Percentiles rank a stretch among this genome's conserved stretches.
Conservation (phyloP, 1,140 invertebrate species). For the Periplaneta americana region DNA sequence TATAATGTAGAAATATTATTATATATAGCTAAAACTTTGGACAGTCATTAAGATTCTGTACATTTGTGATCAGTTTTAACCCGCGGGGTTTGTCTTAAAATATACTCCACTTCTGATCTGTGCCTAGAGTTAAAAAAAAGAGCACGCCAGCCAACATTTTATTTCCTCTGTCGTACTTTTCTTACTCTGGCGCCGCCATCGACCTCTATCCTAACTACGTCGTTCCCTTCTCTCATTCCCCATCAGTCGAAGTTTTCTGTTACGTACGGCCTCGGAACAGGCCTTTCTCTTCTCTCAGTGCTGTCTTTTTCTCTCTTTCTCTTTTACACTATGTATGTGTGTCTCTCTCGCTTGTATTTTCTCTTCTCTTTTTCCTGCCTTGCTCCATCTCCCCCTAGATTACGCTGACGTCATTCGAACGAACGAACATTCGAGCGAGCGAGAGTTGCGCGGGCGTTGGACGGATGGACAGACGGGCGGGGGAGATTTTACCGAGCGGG, state of each 20-base stretch:
- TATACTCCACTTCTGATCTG: not conserved
- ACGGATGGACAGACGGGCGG: not conserved
- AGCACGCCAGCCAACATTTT: conserved; percentile 5
- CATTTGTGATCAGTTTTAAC: not conserved
- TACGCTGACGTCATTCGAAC: conserved; percentile 14
- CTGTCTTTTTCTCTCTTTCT: not conserved
- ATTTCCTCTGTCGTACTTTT: conserved; percentile 6
- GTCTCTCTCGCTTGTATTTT: not conserved
- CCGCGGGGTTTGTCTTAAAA: not conserved
- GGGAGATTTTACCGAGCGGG: no score
- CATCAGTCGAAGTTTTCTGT: conserved; percentile 13
- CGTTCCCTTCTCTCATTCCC: conserved; percentile 9
- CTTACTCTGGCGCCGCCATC: conserved; percentile 13
- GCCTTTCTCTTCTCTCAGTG: not conserved
- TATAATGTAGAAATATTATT: not conserved
- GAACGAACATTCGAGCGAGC: not conserved
- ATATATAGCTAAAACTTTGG: not conserved
- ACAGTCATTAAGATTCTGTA: not conserved
- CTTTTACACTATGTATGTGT: not conserved
- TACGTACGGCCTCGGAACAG: not conserved
- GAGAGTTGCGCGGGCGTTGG: conserved; percentile 6
- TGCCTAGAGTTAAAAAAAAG: not conserved
- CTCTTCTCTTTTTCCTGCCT: conserved; percentile 2
- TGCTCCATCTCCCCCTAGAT: conserved; percentile 12
- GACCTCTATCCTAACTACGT: conserved; percentile 11